A percentile compares a stretch with the other conserved stretches of the same genome.
phyloP scores from a whole-genome alignment of 2,797 vertebrate genomes.

The Aphelocoma californica region DNA sequence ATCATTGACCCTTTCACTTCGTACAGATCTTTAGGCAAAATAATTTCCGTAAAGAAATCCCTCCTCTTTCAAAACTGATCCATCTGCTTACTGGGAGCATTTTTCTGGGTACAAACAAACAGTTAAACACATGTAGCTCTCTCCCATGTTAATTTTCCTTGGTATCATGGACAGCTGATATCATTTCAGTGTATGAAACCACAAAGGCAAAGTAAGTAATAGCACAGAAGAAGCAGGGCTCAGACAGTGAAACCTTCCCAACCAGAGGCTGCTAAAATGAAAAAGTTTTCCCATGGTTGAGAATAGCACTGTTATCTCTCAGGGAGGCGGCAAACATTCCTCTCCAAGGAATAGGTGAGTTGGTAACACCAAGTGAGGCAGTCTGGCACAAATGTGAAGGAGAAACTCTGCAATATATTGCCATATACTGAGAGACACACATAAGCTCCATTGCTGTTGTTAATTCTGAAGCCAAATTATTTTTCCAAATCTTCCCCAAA shows the following conservation, averaged over 20 bases:
- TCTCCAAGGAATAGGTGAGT: background rate
- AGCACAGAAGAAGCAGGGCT: background rate
- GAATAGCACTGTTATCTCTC: background rate
- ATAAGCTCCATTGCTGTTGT: slow-evolving; percentile 7
- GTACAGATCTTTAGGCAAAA: background rate
- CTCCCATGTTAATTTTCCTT: background rate
- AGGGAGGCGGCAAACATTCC: background rate
- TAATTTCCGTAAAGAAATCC: background rate
- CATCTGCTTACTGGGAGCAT: background rate
- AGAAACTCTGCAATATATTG: background rate
- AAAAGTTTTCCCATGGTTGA: background rate
- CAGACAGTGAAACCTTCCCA: background rate
- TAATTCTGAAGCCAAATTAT: slow-evolving; percentile 53
- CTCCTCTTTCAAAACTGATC: background rate
- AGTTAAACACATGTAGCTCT: slow-evolving; percentile 19
- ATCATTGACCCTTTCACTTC: background rate
- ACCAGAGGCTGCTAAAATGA: background rate
- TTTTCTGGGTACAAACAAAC: background rate
- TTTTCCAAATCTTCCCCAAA: slow-evolving; percentile 62
- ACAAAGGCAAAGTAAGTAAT: background rate
- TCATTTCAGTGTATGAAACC: background rate
- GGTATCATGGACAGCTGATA: background rate
- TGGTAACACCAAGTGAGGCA: background rate
- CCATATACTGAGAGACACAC: slow-evolving; percentile 2
- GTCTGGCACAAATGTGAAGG: accelerated